These are phyloP conservation scores for Parazoanthus atlanticus DNA, from an alignment of 92 coral and sea anemone genomes.

Conservation along the genomic window DNA sequence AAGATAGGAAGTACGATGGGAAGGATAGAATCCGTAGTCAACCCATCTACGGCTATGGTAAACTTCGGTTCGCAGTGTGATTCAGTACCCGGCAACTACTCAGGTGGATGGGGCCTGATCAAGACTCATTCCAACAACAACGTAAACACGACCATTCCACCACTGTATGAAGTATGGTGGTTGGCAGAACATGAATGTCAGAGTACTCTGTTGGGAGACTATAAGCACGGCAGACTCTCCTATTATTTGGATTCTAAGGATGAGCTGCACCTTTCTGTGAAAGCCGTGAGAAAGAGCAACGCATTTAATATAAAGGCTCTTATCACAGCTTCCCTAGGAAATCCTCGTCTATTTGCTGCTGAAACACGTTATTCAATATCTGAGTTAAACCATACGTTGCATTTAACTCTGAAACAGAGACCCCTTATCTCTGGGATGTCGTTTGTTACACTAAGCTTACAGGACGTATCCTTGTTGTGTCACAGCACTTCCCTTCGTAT, in stretches of 20 bases:
- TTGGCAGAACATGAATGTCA: slow-evolving; percentile 82
- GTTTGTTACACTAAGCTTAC: slow-evolving; percentile 65
- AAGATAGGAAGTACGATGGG: slow-evolving; percentile 55
- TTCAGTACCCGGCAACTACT: slow-evolving; percentile 46
- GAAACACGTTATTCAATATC: slow-evolving; percentile 49
- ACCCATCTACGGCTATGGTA: slow-evolving; percentile 14
- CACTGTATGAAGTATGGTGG: slow-evolving; percentile 79
- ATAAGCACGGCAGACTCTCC: slow-evolving; percentile 47
- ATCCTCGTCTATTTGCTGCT: slow-evolving; percentile 67
- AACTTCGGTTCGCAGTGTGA: slow-evolving; percentile 28
- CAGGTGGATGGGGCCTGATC: slow-evolving; percentile 67
- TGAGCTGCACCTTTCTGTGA: slow-evolving; percentile 64
- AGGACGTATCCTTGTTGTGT: slow-evolving; percentile 80
- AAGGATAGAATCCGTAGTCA: slow-evolving; percentile 43
- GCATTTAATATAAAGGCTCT: slow-evolving; percentile 35
- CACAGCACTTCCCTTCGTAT: slow-evolving; percentile 64
- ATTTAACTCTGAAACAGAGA: slow-evolving; percentile 64
- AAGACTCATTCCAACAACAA: slow-evolving; percentile 39
- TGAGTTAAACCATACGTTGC: slow-evolving; percentile 65
- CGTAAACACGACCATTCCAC: slow-evolving; percentile 18
- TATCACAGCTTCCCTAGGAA: slow-evolving; percentile 70
- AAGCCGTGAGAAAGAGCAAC: slow-evolving; percentile 57
- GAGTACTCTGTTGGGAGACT: slow-evolving; percentile 67
- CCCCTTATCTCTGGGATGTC: slow-evolving; percentile 83
- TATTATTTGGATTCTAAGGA: slow-evolving; percentile 89